Evolutionary conservation across 2,888 invertebrate species (phyloP), one percentile per base, ranked within the genome.

Genomic region (Diachrysia chrysitis): DNA sequence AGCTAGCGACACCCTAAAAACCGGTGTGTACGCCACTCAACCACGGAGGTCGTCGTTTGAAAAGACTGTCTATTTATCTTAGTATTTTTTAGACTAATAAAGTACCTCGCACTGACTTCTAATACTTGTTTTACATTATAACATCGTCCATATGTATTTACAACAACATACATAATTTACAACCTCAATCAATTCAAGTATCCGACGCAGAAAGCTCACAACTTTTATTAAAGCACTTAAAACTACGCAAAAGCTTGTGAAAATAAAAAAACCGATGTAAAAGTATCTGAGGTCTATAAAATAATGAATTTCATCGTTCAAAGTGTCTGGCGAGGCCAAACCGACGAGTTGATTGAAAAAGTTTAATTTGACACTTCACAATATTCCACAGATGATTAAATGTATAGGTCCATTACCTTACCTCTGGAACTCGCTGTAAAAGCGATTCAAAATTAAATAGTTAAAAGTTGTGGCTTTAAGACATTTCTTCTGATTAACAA

Each of bases 331-430:
- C 51, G 63, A 61, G 62, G 61, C 76, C 66, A 75, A 77, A 79
- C 79, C 79, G 73, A 66, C 37, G 71, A 59, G 81, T 84, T 90
- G 90, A 91, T 91, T 90, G 90, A 90, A 90, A 91, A 91, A 91
- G 89, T 91, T 91, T 87, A 82, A 87, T 86, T 87, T 80, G 88
- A 88, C 89, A 89, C 84, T 86, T 85, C 82, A 79, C 78, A 79
- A 81, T 81, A 82, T 76, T 67, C 66, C 25, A 55, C 48, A 58
- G 71, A 67, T 58, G 66, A 63, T 58, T 75, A 62, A 71, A 65
- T 58, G 73, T 73, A 68, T 68, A 63, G 56, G 29, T 51, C 23
- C 53, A 55, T 63, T 12, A n/a, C 12, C 14, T 57, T 81, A 82
- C 74, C 73, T 55, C 17, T 25, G 69, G 14, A 71, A 76, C 73